phyloP scores from a whole-genome alignment of 2,113 vertebrate species.

The Erythrolamprus reginae region DNA sequence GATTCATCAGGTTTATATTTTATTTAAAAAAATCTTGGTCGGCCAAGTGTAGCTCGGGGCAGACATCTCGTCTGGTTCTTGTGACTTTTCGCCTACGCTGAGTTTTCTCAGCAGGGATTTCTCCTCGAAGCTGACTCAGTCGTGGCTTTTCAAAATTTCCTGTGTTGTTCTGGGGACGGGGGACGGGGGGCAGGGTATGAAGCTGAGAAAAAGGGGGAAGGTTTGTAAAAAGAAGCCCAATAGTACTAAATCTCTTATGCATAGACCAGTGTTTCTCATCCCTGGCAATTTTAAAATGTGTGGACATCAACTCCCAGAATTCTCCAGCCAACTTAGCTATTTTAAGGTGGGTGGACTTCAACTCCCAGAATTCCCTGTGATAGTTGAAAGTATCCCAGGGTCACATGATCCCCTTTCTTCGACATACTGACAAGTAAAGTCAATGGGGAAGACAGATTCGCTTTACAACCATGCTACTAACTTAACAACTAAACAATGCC shows the following conservation, averaged over 20 bases:
- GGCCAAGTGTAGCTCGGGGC: no score
- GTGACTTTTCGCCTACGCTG: fast-evolving
- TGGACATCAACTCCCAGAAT: not conserved
- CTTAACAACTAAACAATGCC: no score
- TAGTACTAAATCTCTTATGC: not conserved
- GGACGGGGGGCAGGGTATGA: not conserved
- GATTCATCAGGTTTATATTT: no score
- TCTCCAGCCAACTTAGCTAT: not conserved
- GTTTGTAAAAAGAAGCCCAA: not conserved
- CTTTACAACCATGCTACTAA: not conserved
- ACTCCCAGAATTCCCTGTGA: not conserved
- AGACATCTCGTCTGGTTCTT: not conserved
- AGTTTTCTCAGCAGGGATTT: not conserved
- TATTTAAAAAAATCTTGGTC: no score
- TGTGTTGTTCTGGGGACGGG: not conserved
- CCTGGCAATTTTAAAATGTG: not conserved
- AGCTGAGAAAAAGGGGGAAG: not conserved
- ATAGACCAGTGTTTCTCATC: not conserved
- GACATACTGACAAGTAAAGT: not conserved
- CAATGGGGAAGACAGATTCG: not conserved
- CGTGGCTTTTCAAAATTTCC: not conserved
- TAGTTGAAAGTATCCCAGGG: no score
- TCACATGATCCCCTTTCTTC: no score
- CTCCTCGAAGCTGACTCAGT: not conserved
- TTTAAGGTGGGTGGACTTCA: not conserved